Evolutionary conservation across 2,888 invertebrate genomes (phyloP), one percentile per base, ranked within the genome.

Genomic region (Sminthurinus aureus): DNA sequence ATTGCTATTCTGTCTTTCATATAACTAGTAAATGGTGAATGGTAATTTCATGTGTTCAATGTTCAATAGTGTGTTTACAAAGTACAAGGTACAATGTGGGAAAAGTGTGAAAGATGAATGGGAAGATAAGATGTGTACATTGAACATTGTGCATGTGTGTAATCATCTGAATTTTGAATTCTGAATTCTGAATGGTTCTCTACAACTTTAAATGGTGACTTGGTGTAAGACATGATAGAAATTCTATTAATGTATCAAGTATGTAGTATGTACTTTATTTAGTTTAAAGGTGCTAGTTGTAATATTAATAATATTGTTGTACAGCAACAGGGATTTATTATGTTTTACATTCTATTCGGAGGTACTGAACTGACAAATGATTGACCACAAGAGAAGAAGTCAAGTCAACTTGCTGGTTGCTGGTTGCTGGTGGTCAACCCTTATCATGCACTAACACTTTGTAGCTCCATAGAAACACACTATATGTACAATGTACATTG

Each of bases 221-320:
- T 74, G n/a, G 74, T 12, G 8, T 73, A 73, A 15, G 26, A 73
- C 73, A 73, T n/a, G 22, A 69, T 9, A 73, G 13, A 22, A 73
- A 24, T 50, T 66, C 66, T 18, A 66, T 15, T 66, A 66, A 66
- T 66, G 50, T 76, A 20, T 52, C 52, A 20, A 52, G 76, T 58
- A 50, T 74, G 74, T 74, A 51, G 26, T 76, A 20, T 76, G 3
- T 9, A 64, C 64, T 64, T 8, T 64, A n/a, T 8, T 18, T 64
- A 18, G 1, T 50, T 2, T 50, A 15, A 50, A 76, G 58, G 76
- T 79, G 79, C 69, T 79, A 38, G 20, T 78, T 66, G 78, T 66
- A 38, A 38, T 38, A 79, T 79, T 51, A 79, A 79, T 79, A 67
- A 79, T 79, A 79, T 79, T 64, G 66, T 66, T 69, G 69, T 69